phyloP scores from a whole-genome alignment of 2,888 invertebrate species.

The Falcaria lacertinaria region DNA sequence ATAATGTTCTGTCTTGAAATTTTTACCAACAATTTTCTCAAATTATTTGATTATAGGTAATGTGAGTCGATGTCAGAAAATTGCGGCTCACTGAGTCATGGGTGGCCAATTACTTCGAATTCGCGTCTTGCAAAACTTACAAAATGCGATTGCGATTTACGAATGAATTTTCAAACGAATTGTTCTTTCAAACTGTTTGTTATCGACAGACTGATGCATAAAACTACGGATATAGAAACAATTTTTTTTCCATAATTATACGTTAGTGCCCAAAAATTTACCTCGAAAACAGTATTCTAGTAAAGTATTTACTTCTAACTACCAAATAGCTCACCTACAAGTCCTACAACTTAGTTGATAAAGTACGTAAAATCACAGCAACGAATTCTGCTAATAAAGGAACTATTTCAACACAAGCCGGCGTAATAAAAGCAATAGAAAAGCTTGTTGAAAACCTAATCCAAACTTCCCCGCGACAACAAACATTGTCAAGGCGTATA shows the following conservation, averaged over 20 bases:
- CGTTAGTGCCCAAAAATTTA: too few relatives aligned
- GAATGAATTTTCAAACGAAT: too few relatives aligned
- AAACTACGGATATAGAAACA: too few relatives aligned
- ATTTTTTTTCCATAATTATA: too few relatives aligned
- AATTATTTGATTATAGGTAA: conserved; percentile 12
- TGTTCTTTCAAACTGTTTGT: too few relatives aligned
- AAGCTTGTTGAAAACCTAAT: background rate
- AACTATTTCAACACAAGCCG: background rate
- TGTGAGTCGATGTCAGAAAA: conserved; percentile 14
- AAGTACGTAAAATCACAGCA: background rate
- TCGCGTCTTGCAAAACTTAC: conserved; percentile 18
- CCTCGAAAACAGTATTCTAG: too few relatives aligned
- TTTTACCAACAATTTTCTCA: background rate
- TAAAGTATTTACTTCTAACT: too few relatives aligned
- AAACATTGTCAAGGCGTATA: background rate
- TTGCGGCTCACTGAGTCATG: conserved; percentile 13
- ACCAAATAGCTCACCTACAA: too few relatives aligned
- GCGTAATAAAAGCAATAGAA: background rate
- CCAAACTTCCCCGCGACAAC: background rate
- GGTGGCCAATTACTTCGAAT: conserved; percentile 8
- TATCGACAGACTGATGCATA: too few relatives aligned
- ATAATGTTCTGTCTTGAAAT: background rate
- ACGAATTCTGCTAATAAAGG: background rate
- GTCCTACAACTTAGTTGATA: background rate
- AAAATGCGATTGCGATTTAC: conserved; percentile 24